Percentiles rank a stretch among this genome's conserved stretches.
These are phyloP conservation scores for Habroteleia sp. DNA, from an alignment of 2,888 invertebrate genomes.

Conservation along the genomic window DNA sequence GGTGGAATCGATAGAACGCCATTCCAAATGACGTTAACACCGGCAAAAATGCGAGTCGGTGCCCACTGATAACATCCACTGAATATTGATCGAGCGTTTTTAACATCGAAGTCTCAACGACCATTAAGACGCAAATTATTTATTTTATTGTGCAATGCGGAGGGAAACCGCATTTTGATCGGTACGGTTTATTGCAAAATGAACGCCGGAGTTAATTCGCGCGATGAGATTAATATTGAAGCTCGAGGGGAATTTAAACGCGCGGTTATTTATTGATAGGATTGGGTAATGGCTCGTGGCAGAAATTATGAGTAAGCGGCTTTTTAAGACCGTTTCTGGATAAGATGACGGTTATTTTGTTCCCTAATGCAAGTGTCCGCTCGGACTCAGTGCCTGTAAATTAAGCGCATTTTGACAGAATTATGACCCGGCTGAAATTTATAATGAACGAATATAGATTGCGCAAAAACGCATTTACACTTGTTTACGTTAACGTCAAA, in stretches of 20 bases:
- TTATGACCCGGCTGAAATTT: background rate
- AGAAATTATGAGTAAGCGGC: constrained; percentile 6
- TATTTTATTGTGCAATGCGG: constrained; percentile 20
- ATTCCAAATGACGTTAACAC: constrained; percentile 47
- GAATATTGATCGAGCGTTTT: constrained; percentile 28
- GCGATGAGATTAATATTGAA: constrained; percentile 33
- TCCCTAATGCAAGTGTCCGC: background rate
- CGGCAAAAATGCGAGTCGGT: constrained; percentile 43
- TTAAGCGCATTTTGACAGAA: background rate
- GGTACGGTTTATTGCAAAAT: constrained; percentile 16
- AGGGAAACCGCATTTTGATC: constrained; percentile 10
- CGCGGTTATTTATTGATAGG: constrained; percentile 18
- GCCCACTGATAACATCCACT: constrained; percentile 27
- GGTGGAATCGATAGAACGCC: constrained; percentile 50
- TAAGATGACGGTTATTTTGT: constrained; percentile 10
- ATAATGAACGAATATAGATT: background rate
- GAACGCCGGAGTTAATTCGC: constrained; percentile 6
- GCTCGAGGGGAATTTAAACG: constrained; percentile 10
- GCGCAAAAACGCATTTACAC: background rate
- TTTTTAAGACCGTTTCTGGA: constrained; percentile 9
- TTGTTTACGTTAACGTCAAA: too few species aligned
- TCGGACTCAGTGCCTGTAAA: background rate
- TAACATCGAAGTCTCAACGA: constrained; percentile 7
- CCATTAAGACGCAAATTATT: constrained; percentile 31
- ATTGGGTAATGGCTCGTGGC: constrained; percentile 32